Evolutionary conservation across 30 jellyfish, hydroid and myxozoan species (phyloP), one percentile per base, ranked within the genome.

Genomic region (Morbakka virulenta): DNA sequence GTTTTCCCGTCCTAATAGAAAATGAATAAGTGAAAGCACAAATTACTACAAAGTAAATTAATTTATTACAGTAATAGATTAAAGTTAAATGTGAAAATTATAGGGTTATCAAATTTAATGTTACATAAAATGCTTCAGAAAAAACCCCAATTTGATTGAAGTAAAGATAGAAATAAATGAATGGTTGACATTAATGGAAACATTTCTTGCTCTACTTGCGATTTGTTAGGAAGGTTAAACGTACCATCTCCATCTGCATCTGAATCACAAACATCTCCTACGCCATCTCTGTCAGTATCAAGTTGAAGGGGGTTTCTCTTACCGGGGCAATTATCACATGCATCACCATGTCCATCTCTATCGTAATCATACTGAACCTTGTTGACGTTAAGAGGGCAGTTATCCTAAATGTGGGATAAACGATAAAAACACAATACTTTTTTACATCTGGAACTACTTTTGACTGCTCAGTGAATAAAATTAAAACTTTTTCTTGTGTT

Each of bases 211-310:
- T n/a, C n/a, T n/a, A n/a, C n/a, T n/a, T n/a, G n/a, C n/a, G n/a
- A n/a, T n/a, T n/a, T n/a, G n/a, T 65, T 28, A 17, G 22, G 20
- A 28, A 14, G 25, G 4, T 17, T 22, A 32, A 0, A 11, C 84
- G 20, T 50, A 86, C 91, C 87, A 22, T 77, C 91, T 48, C 83
- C 83, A 64, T 86, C 96, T 21, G 89, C 91, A 63, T 86, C 96
- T 17, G 77, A 35, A 33, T 86, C 96, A 66, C 94, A 79, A 29
- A 81, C 72, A 66, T 88, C 95, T 12, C 97, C 97, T 14, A 71
- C 24, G 32, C 97, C 97, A 75, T 88, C 97, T 12, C 72, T 32
- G 70, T 88, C 97, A 17, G 95, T 86, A 66, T 88, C 97, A 34
- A 82, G 83, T 41, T 88, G 97, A 52, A 64, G 83, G 20, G 77